Conservation (phyloP, 2,888 invertebrate genomes). For the Euphydryas editha region DNA sequence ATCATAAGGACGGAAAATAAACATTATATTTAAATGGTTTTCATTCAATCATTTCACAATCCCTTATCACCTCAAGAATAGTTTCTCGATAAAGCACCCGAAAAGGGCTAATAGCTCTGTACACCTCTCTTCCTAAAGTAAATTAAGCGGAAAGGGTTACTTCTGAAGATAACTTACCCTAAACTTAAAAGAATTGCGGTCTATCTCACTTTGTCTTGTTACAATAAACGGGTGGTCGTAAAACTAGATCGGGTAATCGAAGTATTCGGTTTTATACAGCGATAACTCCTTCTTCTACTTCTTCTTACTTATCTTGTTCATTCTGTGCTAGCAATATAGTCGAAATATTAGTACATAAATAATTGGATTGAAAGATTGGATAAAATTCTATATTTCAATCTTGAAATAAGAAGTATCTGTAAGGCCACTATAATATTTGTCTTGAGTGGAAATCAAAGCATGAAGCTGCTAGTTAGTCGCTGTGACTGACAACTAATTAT, state of each 20-base stretch:
- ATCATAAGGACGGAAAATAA: too few species aligned
- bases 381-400: too few species aligned
- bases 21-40: background rate
- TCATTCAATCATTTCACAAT: conserved; percentile 6
- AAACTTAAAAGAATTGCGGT: conserved; percentile 32
- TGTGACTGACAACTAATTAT: too few species aligned
- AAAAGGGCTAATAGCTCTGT: conserved; percentile 32
- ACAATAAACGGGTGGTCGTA: conserved; percentile 59
- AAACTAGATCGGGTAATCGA: conserved; percentile 45
- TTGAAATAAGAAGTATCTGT: too few species aligned
- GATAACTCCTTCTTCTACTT: conserved; percentile 50
- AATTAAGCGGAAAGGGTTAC: conserved; percentile 41
- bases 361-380: too few species aligned
- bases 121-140: conserved; percentile 30
- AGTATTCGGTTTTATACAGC: conserved; percentile 55
- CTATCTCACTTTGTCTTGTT: conserved; percentile 42
- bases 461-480: too few species aligned
- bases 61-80: conserved; percentile 1
- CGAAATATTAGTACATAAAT: too few species aligned
- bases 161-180: conserved; percentile 17
- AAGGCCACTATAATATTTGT: too few species aligned
- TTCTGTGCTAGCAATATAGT: background rate
- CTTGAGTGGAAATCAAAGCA: too few species aligned
- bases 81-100: conserved; percentile 11
- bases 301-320: background rate